A percentile compares a stretch with the other conserved stretches of the same genome.
phyloP scores from a whole-genome alignment of 2,797 vertebrate genomes.

The Diglossa cyanea region DNA sequence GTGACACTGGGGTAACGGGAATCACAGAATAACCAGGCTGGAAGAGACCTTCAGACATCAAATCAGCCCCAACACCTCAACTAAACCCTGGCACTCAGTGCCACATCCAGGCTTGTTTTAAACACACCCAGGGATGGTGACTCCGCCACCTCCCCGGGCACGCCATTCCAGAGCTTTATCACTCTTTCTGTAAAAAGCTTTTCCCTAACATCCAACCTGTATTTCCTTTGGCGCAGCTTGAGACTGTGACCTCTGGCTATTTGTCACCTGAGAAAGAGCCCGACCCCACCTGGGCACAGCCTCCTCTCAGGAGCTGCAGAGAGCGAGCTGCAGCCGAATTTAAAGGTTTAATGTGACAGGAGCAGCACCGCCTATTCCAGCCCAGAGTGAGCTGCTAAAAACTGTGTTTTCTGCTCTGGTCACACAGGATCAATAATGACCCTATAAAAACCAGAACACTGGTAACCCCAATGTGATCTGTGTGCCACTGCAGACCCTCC shows the following conservation, averaged over 20 bases:
- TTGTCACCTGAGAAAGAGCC: neutral
- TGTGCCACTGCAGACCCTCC: neutral
- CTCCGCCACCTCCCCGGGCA: accelerated
- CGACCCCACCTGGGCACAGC: accelerated
- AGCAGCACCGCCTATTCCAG: no score
- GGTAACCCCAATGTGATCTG: no score
- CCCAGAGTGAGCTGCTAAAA: neutral
- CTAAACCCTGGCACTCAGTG: neutral
- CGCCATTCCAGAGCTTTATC: neutral
- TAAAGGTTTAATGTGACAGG: accelerated
- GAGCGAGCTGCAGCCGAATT: accelerated
- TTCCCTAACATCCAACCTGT: neutral
- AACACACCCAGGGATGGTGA: neutral
- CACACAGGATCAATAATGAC: neutral
- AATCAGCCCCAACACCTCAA: no score
- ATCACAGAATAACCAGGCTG: neutral
- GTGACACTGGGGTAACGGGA: accelerated
- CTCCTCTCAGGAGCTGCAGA: neutral
- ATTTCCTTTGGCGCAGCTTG: neutral
- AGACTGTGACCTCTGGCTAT: neutral
- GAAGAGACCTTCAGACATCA: neutral
- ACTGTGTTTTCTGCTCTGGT: neutral
- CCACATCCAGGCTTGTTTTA: neutral
- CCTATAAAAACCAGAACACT: neutral
- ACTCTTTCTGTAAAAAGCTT: neutral